phyloP scores from a whole-genome alignment of 1,140 invertebrate species.

The Drosophila nigromelanica region DNA sequence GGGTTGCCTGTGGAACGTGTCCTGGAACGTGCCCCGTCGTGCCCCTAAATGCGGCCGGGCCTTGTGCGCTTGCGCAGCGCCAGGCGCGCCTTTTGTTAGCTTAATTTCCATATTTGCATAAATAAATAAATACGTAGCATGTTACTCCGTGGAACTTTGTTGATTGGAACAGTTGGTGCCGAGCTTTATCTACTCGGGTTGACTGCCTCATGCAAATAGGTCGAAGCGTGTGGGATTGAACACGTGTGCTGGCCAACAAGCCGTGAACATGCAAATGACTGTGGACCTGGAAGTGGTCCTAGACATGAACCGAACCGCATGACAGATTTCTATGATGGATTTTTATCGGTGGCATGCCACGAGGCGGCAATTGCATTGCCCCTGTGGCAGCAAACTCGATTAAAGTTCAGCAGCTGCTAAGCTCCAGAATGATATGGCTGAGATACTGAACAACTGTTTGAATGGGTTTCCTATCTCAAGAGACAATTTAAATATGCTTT shows the following conservation, averaged over 20 bases:
- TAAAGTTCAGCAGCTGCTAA: slow-evolving; percentile 20
- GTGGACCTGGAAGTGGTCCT: slow-evolving; percentile 10
- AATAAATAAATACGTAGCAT: slow-evolving; percentile 39
- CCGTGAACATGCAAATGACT: slow-evolving; percentile 65
- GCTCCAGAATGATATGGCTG: neutral
- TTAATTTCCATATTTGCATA: slow-evolving; percentile 61
- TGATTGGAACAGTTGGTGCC: slow-evolving; percentile 33
- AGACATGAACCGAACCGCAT: slow-evolving; percentile 16
- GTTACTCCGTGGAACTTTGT: slow-evolving; percentile 14
- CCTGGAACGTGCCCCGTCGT: slow-evolving; percentile 43
- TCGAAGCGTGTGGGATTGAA: slow-evolving; percentile 17
- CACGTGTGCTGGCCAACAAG: slow-evolving; percentile 68
- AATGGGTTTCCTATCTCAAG: neutral
- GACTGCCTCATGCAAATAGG: slow-evolving; percentile 50
- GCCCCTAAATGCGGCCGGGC: slow-evolving; percentile 8
- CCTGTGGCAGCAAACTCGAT: slow-evolving; percentile 1
- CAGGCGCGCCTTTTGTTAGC: slow-evolving; percentile 32
- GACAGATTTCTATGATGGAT: slow-evolving; percentile 59
- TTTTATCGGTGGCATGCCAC: slow-evolving; percentile 33
- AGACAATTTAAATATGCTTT: too few relatives aligned
- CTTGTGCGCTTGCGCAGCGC: slow-evolving; percentile 61
- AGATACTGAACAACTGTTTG: neutral
- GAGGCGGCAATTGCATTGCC: slow-evolving; percentile 10
- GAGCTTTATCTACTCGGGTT: slow-evolving; percentile 60
- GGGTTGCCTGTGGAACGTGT: slow-evolving; percentile 52